A percentile compares a stretch with the other conserved stretches of the same genome.
These are phyloP conservation scores for Pyxicephalus adspersus DNA, from an alignment of 2,113 vertebrate genomes.

Conservation along the genomic window DNA sequence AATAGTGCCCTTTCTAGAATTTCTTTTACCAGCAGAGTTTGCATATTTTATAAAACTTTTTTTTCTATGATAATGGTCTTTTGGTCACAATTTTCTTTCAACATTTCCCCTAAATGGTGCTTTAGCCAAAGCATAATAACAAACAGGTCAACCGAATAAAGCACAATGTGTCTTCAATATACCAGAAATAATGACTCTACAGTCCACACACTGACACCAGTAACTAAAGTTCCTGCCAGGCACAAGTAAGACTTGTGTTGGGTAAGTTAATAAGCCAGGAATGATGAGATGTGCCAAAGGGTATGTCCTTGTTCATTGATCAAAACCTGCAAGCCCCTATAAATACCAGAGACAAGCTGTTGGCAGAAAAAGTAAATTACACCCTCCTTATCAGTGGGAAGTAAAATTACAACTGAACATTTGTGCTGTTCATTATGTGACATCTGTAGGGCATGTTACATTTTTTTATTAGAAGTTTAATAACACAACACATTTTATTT, in stretches of 20 bases:
- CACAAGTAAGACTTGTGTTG: neutral
- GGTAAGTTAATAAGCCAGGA: conserved; percentile 27
- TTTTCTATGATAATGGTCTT: no score
- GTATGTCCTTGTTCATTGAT: conserved; percentile 31
- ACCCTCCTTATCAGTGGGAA: neutral
- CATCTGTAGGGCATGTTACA: neutral
- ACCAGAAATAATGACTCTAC: neutral
- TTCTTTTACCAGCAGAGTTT: no score
- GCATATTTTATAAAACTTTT: no score
- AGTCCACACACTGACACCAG: neutral
- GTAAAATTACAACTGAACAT: neutral
- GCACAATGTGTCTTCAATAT: neutral
- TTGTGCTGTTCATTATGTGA: neutral
- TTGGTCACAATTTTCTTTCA: no score
- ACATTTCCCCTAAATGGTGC: no score
- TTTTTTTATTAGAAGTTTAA: neutral
- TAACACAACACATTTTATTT: neutral
- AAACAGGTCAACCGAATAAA: neutral
- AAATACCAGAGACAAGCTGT: neutral
- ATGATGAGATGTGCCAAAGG: conserved; percentile 24
- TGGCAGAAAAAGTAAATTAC: conserved; percentile 7
- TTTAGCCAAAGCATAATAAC: no score
- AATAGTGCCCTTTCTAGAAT: no score
- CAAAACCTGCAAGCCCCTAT: neutral
- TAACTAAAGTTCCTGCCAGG: neutral